These are phyloP conservation scores for Panzeria rudis DNA, from an alignment of 2,888 invertebrate species.

Conservation along the genomic window DNA sequence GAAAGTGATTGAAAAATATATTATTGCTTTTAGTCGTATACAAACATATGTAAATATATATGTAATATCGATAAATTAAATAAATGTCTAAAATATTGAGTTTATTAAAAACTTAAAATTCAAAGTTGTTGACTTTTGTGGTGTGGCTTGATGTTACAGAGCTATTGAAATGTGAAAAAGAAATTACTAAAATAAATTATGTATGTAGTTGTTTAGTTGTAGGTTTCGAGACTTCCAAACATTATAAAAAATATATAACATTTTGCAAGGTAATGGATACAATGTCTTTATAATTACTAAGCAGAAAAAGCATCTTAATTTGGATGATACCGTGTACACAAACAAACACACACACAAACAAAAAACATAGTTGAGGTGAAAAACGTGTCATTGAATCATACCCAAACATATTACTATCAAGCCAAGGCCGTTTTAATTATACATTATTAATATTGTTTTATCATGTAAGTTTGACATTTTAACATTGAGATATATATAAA, in stretches of 20 bases:
- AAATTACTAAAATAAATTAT: not conserved
- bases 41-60: not conserved
- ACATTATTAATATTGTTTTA: no score
- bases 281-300: not conserved
- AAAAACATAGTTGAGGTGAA: not conserved
- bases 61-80: not conserved
- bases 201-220: not conserved
- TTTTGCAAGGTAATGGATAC: not conserved
- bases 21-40: not conserved
- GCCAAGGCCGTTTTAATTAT: no score
- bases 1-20: constrained; percentile 21
- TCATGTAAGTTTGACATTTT: no score
- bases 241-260: no score
- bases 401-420: no score
- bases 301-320: not conserved
- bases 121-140: constrained; percentile 14
- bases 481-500: no score
- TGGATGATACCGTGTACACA: not conserved
- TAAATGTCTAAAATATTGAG: not conserved
- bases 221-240: not conserved
- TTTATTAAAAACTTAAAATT: not conserved
- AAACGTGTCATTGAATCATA: no score
- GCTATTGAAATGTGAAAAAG: not conserved
- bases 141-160: not conserved
- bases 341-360: not conserved